Percentiles rank a stretch among this genome's conserved stretches.
These are phyloP conservation scores for Synergus itoensis DNA, from an alignment of 2,888 invertebrate genomes.

Conservation along the genomic window DNA sequence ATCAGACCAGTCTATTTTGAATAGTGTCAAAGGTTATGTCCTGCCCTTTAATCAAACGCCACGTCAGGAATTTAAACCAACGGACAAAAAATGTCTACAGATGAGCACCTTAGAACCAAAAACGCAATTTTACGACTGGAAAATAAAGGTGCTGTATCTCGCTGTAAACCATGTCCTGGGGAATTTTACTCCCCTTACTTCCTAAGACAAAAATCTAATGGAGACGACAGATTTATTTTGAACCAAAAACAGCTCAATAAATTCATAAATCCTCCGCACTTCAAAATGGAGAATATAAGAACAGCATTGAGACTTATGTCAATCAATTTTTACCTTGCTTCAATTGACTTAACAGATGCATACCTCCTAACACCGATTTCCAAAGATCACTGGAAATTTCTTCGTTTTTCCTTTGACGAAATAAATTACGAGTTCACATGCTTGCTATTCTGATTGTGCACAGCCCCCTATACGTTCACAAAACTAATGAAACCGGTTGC, in stretches of 20 bases:
- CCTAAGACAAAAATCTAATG: slow-evolving; percentile 54
- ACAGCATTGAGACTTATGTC: slow-evolving; percentile 51
- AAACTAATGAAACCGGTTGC: slow-evolving; percentile 33
- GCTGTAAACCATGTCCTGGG: too few relatives aligned
- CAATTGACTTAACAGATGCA: background rate
- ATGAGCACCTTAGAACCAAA: background rate
- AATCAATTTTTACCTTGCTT: slow-evolving; percentile 3
- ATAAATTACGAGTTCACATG: background rate
- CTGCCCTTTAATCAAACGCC: too few relatives aligned
- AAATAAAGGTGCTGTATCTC: background rate
- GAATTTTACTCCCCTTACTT: slow-evolving; percentile 38
- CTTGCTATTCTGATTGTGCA: background rate
- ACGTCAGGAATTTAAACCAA: too few relatives aligned
- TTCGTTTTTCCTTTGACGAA: too few relatives aligned
- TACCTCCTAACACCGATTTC: background rate
- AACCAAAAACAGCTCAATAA: slow-evolving; percentile 58
- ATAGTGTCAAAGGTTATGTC: too few relatives aligned
- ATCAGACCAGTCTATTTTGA: too few relatives aligned
- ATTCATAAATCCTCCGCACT: slow-evolving; percentile 55
- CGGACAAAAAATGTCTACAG: too few relatives aligned
- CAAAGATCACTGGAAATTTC: too few relatives aligned
- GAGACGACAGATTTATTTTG: slow-evolving; percentile 53
- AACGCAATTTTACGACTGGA: background rate
- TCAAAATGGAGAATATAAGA: slow-evolving; percentile 59
- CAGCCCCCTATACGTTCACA: background rate